Evolutionary conservation across 2,888 invertebrate genomes (phyloP).

Genomic region (Aphidoletes aphidimyza): DNA sequence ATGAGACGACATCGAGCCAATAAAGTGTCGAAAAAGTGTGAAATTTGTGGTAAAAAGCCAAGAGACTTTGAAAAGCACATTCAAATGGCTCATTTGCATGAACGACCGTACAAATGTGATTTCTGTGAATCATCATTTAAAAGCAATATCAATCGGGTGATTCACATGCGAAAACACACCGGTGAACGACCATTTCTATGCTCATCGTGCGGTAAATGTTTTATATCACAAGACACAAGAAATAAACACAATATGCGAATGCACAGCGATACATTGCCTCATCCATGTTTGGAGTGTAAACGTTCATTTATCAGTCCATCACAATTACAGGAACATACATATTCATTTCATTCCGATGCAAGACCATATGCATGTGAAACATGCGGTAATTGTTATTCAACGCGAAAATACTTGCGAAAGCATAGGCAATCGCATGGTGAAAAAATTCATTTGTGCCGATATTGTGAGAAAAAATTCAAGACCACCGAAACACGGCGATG

Average conservation of each 20-base stretch:
- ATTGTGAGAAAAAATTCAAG: not conserved
- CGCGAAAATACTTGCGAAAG: not conserved
- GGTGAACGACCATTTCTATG: not conserved
- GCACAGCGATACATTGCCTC: not conserved
- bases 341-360: not conserved
- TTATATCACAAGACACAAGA: not conserved
- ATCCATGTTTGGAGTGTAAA: not conserved
- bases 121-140: slow-evolving; percentile 64
- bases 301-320: not conserved
- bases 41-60: not conserved
- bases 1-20: not conserved
- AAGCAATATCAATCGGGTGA: slow-evolving; percentile 63
- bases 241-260: not conserved
- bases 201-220: not conserved
- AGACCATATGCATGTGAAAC: not conserved
- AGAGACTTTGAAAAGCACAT: not conserved
- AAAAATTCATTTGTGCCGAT: not conserved
- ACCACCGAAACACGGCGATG: not conserved
- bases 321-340: not conserved
- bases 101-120: not conserved
- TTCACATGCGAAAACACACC: not conserved
- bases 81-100: not conserved
- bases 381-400: not conserved
- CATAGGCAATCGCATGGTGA: not conserved
- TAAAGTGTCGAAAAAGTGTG: not conserved